Conservation (phyloP, 2,113 vertebrate species). For the Ariopsis seemanni region DNA sequence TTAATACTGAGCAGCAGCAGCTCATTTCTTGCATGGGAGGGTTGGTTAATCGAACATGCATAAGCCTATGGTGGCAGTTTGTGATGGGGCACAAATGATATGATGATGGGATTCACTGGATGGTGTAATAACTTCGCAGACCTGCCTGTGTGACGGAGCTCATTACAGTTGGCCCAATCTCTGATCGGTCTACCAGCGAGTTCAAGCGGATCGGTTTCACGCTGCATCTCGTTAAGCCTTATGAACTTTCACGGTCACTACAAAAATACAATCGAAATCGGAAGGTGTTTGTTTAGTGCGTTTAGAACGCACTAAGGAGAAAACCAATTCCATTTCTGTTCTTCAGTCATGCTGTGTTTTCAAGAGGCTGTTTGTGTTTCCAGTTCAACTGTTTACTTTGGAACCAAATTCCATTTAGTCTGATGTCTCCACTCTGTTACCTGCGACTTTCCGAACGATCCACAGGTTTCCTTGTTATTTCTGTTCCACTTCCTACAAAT, state of each 20-base stretch:
- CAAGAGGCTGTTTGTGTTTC: not conserved
- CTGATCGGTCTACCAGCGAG: constrained; percentile 18
- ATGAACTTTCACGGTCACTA: not conserved
- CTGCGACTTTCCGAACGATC: constrained; percentile 1
- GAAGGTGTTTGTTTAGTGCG: not conserved
- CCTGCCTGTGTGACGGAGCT: constrained; percentile 10
- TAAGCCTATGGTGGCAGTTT: constrained; percentile 1
- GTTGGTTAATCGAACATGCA: constrained; percentile 46
- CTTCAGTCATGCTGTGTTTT: not conserved
- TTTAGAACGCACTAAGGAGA: not conserved
- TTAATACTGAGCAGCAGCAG: constrained; percentile 35
- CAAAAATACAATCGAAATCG: not conserved
- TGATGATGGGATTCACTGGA: constrained; percentile 50
- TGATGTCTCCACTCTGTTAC: not conserved
- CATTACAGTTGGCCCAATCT: constrained; percentile 16
- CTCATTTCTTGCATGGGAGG: constrained; percentile 50
- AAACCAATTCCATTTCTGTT: constrained; percentile 5
- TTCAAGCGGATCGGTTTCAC: not conserved
- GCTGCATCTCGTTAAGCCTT: constrained; percentile 5
- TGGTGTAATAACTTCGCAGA: constrained; percentile 47
- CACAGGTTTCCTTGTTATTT: not conserved
- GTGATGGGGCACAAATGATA: constrained; percentile 55
- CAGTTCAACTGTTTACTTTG: constrained; percentile 7
- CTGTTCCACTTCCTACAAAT: not conserved
- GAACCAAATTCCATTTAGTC: constrained; percentile 5